A percentile compares a stretch with the other conserved stretches of the same genome.
These are phyloP conservation scores for Actinopyga echinites DNA, from an alignment of 53 echinoderm and acorn worm genomes.

Conservation along the genomic window DNA sequence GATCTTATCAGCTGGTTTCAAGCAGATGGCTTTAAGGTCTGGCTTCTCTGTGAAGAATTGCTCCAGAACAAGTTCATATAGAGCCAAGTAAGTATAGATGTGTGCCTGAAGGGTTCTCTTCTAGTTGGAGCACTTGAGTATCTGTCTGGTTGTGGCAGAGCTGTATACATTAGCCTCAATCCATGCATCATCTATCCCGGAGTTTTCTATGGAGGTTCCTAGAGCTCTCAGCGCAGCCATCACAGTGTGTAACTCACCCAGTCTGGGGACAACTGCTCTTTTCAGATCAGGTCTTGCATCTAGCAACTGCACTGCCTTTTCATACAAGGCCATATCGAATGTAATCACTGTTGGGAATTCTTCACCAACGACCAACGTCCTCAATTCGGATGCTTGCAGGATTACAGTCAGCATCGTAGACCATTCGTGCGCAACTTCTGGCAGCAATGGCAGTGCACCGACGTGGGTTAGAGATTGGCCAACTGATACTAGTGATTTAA, in stretches of 20 bases:
- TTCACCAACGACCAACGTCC: conserved; percentile 54
- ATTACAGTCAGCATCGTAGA: conserved; percentile 51
- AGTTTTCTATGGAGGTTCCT: conserved; percentile 68
- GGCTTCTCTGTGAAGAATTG: conserved; percentile 62
- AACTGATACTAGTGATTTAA: conserved; percentile 47
- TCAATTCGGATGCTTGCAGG: conserved; percentile 55
- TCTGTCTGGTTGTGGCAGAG: conserved; percentile 64
- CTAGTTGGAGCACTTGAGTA: conserved; percentile 56
- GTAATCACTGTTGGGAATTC: conserved; percentile 61
- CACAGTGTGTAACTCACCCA: conserved; percentile 61
- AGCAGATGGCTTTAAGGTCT: conserved; percentile 55
- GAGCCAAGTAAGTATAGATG: conserved; percentile 55
- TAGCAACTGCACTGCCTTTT: conserved; percentile 55
- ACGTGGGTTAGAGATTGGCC: conserved; percentile 53
- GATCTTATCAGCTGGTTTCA: conserved; percentile 44
- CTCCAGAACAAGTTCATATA: conserved; percentile 62
- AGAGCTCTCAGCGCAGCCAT: conserved; percentile 75
- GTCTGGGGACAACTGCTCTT: conserved; percentile 53
- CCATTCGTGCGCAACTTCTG: conserved; percentile 65
- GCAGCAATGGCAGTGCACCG: conserved; percentile 66
- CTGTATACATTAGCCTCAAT: conserved; percentile 68
- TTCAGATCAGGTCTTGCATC: conserved; percentile 45
- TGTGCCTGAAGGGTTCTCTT: conserved; percentile 62
- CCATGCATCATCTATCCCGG: conserved; percentile 75
- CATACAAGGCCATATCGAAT: conserved; percentile 60